Evolutionary conservation across 2,113 vertebrate species (phyloP).

Genomic region (Psilopsiagon aymara): DNA sequence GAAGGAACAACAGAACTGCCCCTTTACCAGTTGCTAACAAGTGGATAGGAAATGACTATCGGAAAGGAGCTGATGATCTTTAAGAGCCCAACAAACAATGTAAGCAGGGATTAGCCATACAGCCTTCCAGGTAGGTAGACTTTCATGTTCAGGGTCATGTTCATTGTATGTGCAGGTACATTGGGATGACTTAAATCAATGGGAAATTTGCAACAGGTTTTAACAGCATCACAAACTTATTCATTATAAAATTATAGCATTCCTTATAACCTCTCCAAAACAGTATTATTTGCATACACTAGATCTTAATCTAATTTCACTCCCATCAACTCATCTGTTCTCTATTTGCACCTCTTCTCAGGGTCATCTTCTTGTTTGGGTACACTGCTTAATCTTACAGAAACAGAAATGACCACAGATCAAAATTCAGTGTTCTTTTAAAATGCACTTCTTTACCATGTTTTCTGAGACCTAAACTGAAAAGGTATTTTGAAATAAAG

Average conservation of each 20-base stretch:
- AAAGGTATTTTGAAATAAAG: background rate
- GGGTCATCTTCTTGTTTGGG: background rate
- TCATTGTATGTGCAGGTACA: background rate
- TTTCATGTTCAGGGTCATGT: background rate
- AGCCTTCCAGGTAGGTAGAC: fast-evolving
- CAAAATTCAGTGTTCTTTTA: background rate
- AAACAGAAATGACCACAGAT: background rate
- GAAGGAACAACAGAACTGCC: background rate
- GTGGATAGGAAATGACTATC: background rate
- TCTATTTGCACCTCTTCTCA: background rate
- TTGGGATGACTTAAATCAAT: background rate
- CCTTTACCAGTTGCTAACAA: background rate
- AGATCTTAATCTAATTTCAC: background rate
- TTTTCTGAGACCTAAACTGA: background rate
- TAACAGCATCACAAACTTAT: background rate
- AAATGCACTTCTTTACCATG: background rate
- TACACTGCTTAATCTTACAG: background rate
- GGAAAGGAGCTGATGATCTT: background rate
- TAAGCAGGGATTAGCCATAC: fast-evolving
- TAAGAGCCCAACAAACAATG: background rate
- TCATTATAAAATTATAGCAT: background rate
- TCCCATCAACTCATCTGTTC: background rate
- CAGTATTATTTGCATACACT: background rate
- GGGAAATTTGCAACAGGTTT: background rate
- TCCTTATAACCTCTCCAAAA: background rate